These are phyloP conservation scores for Cheirogaleus major DNA, from an alignment of 2,797 vertebrate genomes.

Conservation along the genomic window DNA sequence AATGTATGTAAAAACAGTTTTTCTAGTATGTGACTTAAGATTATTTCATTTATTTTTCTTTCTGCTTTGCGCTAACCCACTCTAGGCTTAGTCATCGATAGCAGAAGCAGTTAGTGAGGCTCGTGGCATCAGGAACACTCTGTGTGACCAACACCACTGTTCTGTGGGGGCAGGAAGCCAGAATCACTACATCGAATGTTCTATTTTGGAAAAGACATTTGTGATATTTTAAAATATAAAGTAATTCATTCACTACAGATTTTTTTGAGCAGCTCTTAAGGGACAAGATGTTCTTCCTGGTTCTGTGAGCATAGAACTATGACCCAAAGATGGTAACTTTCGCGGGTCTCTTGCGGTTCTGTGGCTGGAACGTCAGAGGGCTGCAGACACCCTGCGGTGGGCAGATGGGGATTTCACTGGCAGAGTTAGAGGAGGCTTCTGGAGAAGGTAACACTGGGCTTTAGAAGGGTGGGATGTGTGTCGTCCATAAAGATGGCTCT, in stretches of 20 bases:
- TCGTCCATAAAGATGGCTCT: neutral
- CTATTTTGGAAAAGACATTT: neutral
- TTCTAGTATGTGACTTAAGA: neutral
- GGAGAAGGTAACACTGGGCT: neutral
- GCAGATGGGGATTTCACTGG: neutral
- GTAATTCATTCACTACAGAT: no score
- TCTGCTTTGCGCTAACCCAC: neutral
- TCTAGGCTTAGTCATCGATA: neutral
- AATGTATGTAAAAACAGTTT: neutral
- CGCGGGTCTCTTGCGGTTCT: fast-evolving
- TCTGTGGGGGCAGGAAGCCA: neutral
- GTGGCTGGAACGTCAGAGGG: no score
- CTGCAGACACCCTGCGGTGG: fast-evolving
- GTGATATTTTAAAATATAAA: neutral
- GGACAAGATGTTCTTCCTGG: no score
- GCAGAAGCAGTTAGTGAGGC: neutral
- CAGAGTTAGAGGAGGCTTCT: neutral
- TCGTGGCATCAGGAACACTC: fast-evolving
- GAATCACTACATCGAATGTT: neutral
- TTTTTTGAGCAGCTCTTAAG: neutral
- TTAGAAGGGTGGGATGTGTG: fast-evolving
- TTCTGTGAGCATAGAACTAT: fast-evolving
- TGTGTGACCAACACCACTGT: no score
- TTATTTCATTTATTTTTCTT: neutral
- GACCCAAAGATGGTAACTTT: fast-evolving